Evolutionary conservation across 2,888 invertebrate genomes (phyloP), one percentile per base, ranked within the genome.

Genomic region (Cephus nigrinus): DNA sequence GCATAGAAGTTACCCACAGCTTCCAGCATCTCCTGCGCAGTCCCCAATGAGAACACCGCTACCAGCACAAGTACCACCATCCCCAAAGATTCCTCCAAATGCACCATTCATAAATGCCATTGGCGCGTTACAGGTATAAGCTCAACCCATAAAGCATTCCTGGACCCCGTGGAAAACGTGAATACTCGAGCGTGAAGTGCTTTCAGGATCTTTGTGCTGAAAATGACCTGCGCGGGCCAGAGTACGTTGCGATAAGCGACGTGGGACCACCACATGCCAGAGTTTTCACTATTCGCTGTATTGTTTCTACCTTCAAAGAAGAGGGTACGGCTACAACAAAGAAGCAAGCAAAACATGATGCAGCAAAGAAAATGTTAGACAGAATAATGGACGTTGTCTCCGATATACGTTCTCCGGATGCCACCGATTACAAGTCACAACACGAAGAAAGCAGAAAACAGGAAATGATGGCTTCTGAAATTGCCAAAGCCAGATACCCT

Each of bases 191-290:
- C 71, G 31, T 71, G 12, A 71, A 71, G 31, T 71, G 33, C 85
- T 83, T 74, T 75, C 79, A 90, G 85, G 89, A 90, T 71, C 81
- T 92, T 3, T 92, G 92, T 80, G 73, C 81, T 0, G 86, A 86
- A 5, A 88, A 92, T 77, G 93, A 92, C 80, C 92, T 95, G 76
- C 92, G 93, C 31, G 89, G 88, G 23, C 94, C 94, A 4, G 87
- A 90, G 72, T 95, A 94, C 90, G 86, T 89, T 78, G 92, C 93
- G 87, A 92, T 94, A 80, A 93, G 93, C 30, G 95, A 94, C 89
- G 93, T 94, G 82, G 95, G 95, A 72, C 95, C 95, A 31, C 93
- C 95, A 69, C 95, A 95, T 92, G 92, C 92, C 77, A 93, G 94
- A 84, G 92, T 93, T 82, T 95, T 95, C 90, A 94, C 94, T 0